Evolutionary conservation across 2,797 vertebrate genomes (phyloP), one percentile per base, ranked within the genome.

Genomic region (Muscicapa striata): DNA sequence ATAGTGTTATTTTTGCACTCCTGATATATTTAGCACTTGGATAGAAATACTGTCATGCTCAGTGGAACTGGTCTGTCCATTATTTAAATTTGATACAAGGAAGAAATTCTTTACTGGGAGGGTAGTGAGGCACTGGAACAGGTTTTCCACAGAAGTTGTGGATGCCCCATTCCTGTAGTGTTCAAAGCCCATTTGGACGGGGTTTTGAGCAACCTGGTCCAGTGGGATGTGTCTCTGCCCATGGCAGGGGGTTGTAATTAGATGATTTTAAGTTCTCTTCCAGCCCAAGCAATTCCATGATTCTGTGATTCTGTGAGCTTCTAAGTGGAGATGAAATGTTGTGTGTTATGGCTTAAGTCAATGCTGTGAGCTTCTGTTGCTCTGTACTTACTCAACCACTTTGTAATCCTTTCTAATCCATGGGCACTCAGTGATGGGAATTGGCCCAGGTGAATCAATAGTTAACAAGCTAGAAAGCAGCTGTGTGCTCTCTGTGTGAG

Each of bases 11-110:
- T 94, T 92, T 94, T 93, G 48, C 52, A 48, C 34, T 93, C n/a
- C 8, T 36, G 48, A 41, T 92, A 95, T 92, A 89, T 96, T 87
- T 95, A 95, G 82, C 32, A 40, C 62, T 92, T 92, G 76, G 84
- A 92, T 91, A 63, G 73, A 86, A 93, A 72, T 64, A 30, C 69
- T 91, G 76, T 76, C 75, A 75, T 75, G 51, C 63, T 94, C 46
- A 79, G 48, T 94, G 22, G 19, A 76, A 66, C 55, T 81, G 55
- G 40, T 86, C 68, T 91, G 78, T 89, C 69, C 63, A 46, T 75
- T 89, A 72, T 59, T 90, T 89, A 61, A 46, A 78, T 45, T 64
- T 78, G 38, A 68, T 75, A 29, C 49, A 57, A 67, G 15, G 23
- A 86, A 87, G 13, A 62, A 34, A 9, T 41, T 58, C 57, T 77